These are phyloP conservation scores for Tympanoctomys barrerae DNA, from an alignment of 2,797 vertebrate species.

Conservation along the genomic window DNA sequence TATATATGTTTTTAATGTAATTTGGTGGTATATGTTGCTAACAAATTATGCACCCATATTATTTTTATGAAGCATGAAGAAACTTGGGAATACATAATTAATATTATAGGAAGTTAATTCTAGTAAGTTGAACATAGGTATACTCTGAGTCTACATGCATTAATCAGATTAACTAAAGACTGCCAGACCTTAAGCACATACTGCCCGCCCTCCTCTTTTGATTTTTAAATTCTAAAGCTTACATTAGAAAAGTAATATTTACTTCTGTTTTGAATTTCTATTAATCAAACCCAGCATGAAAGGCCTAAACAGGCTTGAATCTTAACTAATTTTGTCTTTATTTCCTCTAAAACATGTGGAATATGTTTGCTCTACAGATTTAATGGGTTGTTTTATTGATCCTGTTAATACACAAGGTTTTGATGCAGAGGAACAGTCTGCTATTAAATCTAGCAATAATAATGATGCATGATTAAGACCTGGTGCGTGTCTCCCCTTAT, in stretches of 20 bases:
- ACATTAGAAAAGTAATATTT: constrained; percentile 66
- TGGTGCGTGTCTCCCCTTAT: background rate
- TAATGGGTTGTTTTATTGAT: constrained; percentile 75
- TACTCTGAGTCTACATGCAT: background rate
- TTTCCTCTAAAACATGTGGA: constrained; percentile 76
- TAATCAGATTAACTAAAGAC: constrained; percentile 47
- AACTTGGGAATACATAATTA: constrained; percentile 32
- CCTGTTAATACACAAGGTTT: constrained; percentile 55
- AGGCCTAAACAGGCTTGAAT: constrained; percentile 69
- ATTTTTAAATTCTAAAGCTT: constrained; percentile 50
- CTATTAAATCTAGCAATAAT: constrained; percentile 34
- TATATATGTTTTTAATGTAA: background rate
- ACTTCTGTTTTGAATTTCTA: constrained; percentile 77
- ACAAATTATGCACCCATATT: background rate
- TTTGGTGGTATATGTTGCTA: background rate
- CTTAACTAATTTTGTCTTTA: constrained; percentile 70
- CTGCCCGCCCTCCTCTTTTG: background rate
- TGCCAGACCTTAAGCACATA: background rate
- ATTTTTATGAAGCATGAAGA: constrained; percentile 16
- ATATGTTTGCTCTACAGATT: constrained; percentile 77
- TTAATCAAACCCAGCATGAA: constrained; percentile 68
- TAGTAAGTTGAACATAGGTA: background rate
- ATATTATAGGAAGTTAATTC: constrained; percentile 39
- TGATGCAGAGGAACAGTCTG: background rate
- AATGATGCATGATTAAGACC: background rate